A percentile compares a stretch with the other conserved stretches of the same genome.
These are phyloP conservation scores for Emydocephalus ijimae DNA, from an alignment of 2,113 vertebrate genomes.

Conservation along the genomic window DNA sequence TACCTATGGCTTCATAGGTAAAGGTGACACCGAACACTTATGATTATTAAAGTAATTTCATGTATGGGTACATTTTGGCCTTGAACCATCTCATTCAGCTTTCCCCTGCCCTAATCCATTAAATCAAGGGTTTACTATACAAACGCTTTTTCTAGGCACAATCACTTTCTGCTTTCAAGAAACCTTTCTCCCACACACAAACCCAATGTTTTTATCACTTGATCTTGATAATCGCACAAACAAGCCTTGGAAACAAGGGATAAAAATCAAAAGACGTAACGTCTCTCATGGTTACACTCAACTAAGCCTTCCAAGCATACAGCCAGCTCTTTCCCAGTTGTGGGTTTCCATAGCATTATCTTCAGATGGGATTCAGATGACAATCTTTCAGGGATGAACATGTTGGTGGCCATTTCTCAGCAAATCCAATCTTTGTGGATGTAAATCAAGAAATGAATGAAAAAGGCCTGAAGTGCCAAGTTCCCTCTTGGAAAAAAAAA, in stretches of 20 bases:
- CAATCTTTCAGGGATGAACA: neutral
- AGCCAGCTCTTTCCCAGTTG: neutral
- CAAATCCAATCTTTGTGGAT: neutral
- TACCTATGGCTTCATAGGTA: neutral
- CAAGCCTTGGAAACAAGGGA: neutral
- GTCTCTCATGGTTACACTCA: neutral
- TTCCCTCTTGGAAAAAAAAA: neutral
- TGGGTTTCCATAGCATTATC: neutral
- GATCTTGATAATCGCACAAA: neutral
- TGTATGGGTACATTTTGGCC: neutral
- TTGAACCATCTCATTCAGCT: neutral
- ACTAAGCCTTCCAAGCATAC: neutral
- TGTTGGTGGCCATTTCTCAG: neutral
- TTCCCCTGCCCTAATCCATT: neutral
- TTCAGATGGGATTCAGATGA: accelerated
- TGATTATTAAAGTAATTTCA: neutral
- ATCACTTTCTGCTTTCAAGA: neutral
- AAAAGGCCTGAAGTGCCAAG: neutral
- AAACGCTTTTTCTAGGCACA: neutral
- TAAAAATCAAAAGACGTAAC: neutral
- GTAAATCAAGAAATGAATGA: neutral
- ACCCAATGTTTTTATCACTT: neutral
- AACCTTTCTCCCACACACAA: neutral
- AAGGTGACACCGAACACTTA: neutral
- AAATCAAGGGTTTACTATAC: neutral